These are phyloP conservation scores for Chinchilla lanigera DNA, from an alignment of 2,113 vertebrate species.

Conservation along the genomic window DNA sequence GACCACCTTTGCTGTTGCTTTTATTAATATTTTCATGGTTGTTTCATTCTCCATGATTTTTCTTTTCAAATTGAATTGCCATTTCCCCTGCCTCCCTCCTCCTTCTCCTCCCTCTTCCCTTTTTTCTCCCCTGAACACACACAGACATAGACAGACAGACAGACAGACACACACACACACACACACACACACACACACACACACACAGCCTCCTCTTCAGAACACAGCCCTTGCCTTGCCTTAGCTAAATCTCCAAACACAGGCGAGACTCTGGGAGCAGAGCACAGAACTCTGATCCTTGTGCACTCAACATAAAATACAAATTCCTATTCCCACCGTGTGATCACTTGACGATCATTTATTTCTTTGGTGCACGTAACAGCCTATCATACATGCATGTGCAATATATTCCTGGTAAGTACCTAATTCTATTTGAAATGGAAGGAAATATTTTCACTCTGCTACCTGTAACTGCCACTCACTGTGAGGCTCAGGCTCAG, in stretches of 20 bases:
- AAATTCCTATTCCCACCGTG: background rate
- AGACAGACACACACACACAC: background rate
- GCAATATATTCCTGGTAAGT: slow-evolving; percentile 37
- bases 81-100: background rate
- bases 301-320: background rate
- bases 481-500: background rate
- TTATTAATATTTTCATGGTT: slow-evolving; percentile 38
- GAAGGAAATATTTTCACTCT: slow-evolving; percentile 54
- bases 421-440: slow-evolving; percentile 59
- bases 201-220: background rate
- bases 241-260: background rate
- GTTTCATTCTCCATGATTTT: slow-evolving; percentile 46
- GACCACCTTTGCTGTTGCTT: background rate
- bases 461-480: background rate
- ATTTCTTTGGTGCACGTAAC: background rate
- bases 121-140: background rate
- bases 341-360: background rate
- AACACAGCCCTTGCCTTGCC: background rate
- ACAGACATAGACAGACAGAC: background rate
- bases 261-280: background rate
- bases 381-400: background rate
- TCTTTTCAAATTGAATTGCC: slow-evolving; percentile 45
- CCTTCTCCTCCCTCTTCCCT: too few relatives aligned
- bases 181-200: background rate
- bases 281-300: background rate